A percentile compares a stretch with the other conserved stretches of the same genome.
Evolutionary conservation across 2,113 vertebrate genomes (phyloP).

Genomic region (Micromys minutus): DNA sequence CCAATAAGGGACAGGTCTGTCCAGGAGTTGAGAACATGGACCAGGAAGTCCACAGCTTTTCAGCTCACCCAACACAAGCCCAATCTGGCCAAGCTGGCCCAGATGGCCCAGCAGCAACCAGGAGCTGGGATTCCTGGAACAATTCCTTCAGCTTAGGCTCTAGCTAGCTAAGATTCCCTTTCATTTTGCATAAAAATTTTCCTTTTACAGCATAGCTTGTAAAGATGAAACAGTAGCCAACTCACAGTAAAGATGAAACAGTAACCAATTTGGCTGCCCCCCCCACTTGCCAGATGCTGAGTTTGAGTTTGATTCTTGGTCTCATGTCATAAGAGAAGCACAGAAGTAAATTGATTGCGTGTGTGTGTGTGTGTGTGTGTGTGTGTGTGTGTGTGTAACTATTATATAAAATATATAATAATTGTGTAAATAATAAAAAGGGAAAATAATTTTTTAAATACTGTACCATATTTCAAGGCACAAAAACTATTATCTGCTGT

Average conservation of each 20-base stretch:
- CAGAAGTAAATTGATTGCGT: conserved; percentile 64
- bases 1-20: not conserved
- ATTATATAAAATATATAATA: not conserved
- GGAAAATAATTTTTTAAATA: conserved; percentile 42
- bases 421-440: not conserved
- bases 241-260: conserved; percentile 74
- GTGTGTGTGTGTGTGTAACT: not conserved
- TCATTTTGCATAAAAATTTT: conserved; percentile 18
- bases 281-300: conserved; percentile 76
- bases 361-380: conserved; percentile 56
- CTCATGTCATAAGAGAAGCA: conserved; percentile 69
- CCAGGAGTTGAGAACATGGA: not conserved
- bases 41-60: not conserved
- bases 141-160: not conserved
- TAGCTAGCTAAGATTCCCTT: conserved; percentile 56
- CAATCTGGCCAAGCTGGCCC: not conserved
- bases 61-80: not conserved
- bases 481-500: not conserved
- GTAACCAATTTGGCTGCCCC: conserved; percentile 68
- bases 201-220: conserved; percentile 60
- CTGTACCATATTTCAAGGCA: not conserved
- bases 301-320: conserved; percentile 72
- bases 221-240: conserved; percentile 75
- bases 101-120: not conserved
- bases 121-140: not conserved